Evolutionary conservation across 2,888 invertebrate genomes (phyloP).

Genomic region (Meloe dianella): DNA sequence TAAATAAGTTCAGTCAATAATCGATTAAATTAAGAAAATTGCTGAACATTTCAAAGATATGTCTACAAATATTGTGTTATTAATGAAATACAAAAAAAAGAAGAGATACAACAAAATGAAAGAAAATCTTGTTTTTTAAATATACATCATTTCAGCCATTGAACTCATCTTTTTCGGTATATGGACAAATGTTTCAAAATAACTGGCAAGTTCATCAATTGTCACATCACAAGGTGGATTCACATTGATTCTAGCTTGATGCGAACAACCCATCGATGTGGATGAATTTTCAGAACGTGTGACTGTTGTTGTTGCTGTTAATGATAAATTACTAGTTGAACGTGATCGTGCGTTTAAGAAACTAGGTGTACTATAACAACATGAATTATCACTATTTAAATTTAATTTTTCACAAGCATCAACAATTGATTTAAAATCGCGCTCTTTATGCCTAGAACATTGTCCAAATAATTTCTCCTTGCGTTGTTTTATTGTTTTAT

Average conservation of each 20-base stretch:
- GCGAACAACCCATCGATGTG: conserved; percentile 67
- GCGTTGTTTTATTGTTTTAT: conserved; percentile 23
- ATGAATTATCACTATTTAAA: conserved; percentile 41
- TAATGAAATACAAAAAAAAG: neutral
- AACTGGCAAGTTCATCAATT: conserved; percentile 93
- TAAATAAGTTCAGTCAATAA: conserved; percentile 3
- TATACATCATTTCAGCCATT: conserved; percentile 99
- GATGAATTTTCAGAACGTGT: conserved; percentile 25
- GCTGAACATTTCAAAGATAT: conserved; percentile 1
- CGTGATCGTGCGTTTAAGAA: conserved; percentile 48
- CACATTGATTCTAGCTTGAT: conserved; percentile 69
- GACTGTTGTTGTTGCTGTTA: neutral
- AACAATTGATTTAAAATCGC: conserved; percentile 57
- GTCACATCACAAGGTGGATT: conserved; percentile 83
- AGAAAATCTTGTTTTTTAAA: conserved; percentile 62
- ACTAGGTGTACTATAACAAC: conserved; percentile 47
- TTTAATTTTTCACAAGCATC: conserved; percentile 57
- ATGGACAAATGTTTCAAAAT: conserved; percentile 94
- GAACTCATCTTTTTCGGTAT: conserved; percentile 97
- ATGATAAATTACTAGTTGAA: conserved; percentile 30
- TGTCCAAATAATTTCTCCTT: conserved; percentile 52
- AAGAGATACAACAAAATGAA: conserved; percentile 16
- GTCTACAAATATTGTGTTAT: neutral
- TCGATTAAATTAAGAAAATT: neutral
- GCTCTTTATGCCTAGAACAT: conserved; percentile 44